These are phyloP conservation scores for Pantala flavescens DNA, from an alignment of 1,140 invertebrate genomes.

Conservation along the genomic window DNA sequence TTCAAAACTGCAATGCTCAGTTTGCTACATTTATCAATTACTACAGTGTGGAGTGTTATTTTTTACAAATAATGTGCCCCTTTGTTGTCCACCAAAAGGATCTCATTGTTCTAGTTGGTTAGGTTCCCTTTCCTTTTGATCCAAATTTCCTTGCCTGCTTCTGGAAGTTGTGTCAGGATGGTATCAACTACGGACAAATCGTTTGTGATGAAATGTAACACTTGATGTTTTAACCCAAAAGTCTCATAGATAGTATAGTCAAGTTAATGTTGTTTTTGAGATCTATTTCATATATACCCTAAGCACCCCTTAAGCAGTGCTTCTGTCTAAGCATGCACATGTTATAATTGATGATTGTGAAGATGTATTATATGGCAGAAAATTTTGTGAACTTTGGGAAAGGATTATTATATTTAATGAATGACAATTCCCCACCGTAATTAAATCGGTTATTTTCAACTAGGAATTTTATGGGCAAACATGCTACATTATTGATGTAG, in stretches of 20 bases:
- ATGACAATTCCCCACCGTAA: too few relatives aligned
- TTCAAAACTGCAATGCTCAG: not conserved
- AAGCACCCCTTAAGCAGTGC: too few relatives aligned
- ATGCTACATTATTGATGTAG: too few relatives aligned
- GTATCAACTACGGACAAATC: not conserved
- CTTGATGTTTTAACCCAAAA: not conserved
- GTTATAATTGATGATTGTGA: too few relatives aligned
- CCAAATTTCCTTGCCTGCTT: not conserved
- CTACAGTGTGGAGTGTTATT: not conserved
- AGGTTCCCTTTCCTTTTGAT: not conserved
- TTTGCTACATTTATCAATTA: not conserved
- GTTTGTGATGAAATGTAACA: not conserved
- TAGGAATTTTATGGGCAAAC: too few relatives aligned
- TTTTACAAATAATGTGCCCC: not conserved
- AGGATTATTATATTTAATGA: too few relatives aligned
- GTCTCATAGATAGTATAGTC: not conserved
- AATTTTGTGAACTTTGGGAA: too few relatives aligned
- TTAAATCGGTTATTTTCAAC: too few relatives aligned
- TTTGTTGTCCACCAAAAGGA: slow-evolving; percentile 13
- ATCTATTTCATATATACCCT: too few relatives aligned
- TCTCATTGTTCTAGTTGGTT: slow-evolving; percentile 9
- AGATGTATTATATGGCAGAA: too few relatives aligned
- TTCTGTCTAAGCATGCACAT: too few relatives aligned
- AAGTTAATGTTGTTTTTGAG: too few relatives aligned
- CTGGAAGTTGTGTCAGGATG: not conserved